Conservation (phyloP, 2,888 invertebrate species). For the Pedicia rivosa region DNA sequence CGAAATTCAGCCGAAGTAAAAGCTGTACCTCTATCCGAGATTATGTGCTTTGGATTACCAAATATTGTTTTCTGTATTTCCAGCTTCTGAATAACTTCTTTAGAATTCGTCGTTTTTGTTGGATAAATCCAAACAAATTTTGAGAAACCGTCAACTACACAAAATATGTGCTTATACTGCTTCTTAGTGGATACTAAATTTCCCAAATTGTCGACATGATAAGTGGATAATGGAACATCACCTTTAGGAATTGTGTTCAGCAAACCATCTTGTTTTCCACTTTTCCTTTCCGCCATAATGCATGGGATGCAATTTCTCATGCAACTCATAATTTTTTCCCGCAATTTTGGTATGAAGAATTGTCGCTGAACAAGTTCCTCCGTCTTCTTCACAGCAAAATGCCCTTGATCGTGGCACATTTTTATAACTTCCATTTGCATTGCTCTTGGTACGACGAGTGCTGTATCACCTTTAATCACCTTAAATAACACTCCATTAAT, state of each 20-base stretch:
- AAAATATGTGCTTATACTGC: slow-evolving; percentile 13
- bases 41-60: slow-evolving; percentile 20
- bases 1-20: slow-evolving; percentile 21
- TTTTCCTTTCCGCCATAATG: slow-evolving; percentile 9
- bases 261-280: slow-evolving; percentile 19
- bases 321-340: slow-evolving; percentile 1
- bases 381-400: slow-evolving; percentile 18
- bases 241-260: slow-evolving; percentile 19
- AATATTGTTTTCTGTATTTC: slow-evolving; percentile 17
- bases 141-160: background rate
- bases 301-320: slow-evolving; percentile 3
- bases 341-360: slow-evolving; percentile 14
- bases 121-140: background rate
- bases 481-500: slow-evolving; percentile 16
- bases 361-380: slow-evolving; percentile 14
- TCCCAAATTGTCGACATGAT: slow-evolving; percentile 20
- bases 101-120: slow-evolving; percentile 13
- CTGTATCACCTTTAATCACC: slow-evolving; percentile 3
- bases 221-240: slow-evolving; percentile 16
- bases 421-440: slow-evolving; percentile 21
- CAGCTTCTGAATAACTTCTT: slow-evolving; percentile 18
- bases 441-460: slow-evolving; percentile 17
- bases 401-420: slow-evolving; percentile 20
- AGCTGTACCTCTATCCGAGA: slow-evolving; percentile 21
- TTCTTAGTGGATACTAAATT: slow-evolving; percentile 16